Evolutionary conservation across 2,113 vertebrate species (phyloP).

Genomic region (Colius striatus): DNA sequence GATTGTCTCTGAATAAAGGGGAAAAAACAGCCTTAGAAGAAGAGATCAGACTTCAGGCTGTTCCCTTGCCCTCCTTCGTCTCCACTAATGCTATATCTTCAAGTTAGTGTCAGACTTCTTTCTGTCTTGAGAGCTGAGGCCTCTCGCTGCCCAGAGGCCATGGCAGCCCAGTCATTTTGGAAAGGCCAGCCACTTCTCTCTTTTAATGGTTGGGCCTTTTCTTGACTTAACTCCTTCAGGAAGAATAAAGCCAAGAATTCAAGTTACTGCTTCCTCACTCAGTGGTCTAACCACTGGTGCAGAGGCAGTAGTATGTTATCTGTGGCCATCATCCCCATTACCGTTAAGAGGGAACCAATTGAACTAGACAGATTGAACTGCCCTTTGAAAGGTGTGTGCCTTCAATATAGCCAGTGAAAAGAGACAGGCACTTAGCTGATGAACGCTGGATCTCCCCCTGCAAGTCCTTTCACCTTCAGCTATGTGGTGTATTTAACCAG

Average conservation of each 20-base stretch:
- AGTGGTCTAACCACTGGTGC: neutral
- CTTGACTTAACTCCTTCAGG: neutral
- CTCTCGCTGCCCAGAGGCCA: neutral
- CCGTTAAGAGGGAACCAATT: neutral
- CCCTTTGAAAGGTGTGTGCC: neutral
- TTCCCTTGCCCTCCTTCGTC: neutral
- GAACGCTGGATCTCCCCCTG: neutral
- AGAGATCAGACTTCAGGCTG: neutral
- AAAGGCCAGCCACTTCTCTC: neutral
- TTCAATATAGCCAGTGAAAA: neutral
- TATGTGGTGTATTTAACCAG: fast-evolving
- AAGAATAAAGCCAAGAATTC: neutral
- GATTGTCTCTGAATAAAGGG: neutral
- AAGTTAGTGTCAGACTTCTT: neutral
- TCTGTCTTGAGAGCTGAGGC: neutral
- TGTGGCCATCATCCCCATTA: neutral
- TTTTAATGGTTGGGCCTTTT: neutral
- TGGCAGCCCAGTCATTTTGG: neutral
- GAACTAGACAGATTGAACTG: neutral
- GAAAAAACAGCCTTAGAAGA: neutral
- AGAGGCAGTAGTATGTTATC: neutral
- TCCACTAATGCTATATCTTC: neutral
- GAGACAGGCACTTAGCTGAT: neutral
- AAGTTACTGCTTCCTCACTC: neutral
- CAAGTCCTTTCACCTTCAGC: neutral